Percentiles rank a stretch among this genome's conserved stretches.
Evolutionary conservation across 2,888 invertebrate species (phyloP).

Genomic region (Aporophyla lueneburgensis): DNA sequence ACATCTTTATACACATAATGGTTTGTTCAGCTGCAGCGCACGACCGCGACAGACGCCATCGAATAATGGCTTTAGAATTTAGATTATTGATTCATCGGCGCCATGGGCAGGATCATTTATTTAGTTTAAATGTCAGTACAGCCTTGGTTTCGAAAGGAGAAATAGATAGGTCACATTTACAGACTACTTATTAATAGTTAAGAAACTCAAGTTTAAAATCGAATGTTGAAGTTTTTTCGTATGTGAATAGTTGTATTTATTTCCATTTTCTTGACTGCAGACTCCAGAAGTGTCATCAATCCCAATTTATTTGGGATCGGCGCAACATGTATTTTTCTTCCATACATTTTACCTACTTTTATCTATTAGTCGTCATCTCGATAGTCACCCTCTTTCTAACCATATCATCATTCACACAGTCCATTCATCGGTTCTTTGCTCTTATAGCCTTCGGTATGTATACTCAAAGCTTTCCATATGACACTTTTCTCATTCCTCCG

Average conservation of each 20-base stretch:
- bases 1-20: slow-evolving; percentile 62
- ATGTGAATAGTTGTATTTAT: too few species aligned
- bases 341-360: too few species aligned
- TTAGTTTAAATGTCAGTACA: slow-evolving; percentile 44
- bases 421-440: too few species aligned
- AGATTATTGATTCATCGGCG: slow-evolving; percentile 61
- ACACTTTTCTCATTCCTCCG: too few species aligned
- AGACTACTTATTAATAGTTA: background rate
- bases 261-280: background rate
- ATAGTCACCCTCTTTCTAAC: too few species aligned
- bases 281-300: too few species aligned
- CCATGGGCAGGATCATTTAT: slow-evolving; percentile 52
- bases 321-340: too few species aligned
- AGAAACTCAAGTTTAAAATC: background rate
- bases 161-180: background rate
- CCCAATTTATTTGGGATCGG: too few species aligned
- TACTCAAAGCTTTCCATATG: too few species aligned
- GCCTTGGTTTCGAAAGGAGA: slow-evolving; percentile 35
- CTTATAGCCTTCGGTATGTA: too few species aligned
- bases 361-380: too few species aligned
- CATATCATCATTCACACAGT: too few species aligned
- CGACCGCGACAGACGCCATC: slow-evolving; percentile 50
- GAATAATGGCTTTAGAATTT: slow-evolving; percentile 57
- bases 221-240: background rate
- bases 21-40: slow-evolving; percentile 63